Evolutionary conservation across 92 coral and sea anemone species (phyloP).

Genomic region (Porites cylindrica): DNA sequence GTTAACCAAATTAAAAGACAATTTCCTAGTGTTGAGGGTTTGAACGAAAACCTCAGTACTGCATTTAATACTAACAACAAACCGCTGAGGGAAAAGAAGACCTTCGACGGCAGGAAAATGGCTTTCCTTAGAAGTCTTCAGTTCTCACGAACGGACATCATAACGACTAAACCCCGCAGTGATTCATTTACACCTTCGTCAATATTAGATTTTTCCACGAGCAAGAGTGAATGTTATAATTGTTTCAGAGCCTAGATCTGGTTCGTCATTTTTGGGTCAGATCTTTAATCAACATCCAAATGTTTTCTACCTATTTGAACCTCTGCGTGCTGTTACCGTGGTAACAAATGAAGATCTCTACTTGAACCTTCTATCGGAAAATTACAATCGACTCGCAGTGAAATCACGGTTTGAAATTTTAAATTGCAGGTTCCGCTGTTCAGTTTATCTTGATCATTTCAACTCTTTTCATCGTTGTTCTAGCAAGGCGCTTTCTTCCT

Average conservation of each 20-base stretch:
- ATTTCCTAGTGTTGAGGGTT: not conserved
- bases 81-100: too few species aligned
- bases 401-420: constrained; percentile 57
- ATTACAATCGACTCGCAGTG: constrained; percentile 49
- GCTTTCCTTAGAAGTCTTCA: not conserved
- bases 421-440: constrained; percentile 64
- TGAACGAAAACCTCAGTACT: not conserved
- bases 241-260: constrained; percentile 38
- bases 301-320: constrained; percentile 72
- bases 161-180: not conserved
- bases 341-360: constrained; percentile 38
- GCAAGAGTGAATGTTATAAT: constrained; percentile 30
- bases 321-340: constrained; percentile 62
- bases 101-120: not conserved
- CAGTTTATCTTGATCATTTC: constrained; percentile 58
- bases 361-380: constrained; percentile 35
- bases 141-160: not conserved
- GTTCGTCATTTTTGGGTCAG: constrained; percentile 65
- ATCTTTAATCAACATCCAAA: constrained; percentile 75
- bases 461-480: constrained; percentile 64
- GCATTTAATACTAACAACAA: not conserved
- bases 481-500: constrained; percentile 74
- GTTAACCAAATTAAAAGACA: too few species aligned
- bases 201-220: not conserved
- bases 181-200: not conserved